Base-by-base conservation (phyloP, 2,113 vertebrate species). In the Daubentonia madagascariensis region DNA sequence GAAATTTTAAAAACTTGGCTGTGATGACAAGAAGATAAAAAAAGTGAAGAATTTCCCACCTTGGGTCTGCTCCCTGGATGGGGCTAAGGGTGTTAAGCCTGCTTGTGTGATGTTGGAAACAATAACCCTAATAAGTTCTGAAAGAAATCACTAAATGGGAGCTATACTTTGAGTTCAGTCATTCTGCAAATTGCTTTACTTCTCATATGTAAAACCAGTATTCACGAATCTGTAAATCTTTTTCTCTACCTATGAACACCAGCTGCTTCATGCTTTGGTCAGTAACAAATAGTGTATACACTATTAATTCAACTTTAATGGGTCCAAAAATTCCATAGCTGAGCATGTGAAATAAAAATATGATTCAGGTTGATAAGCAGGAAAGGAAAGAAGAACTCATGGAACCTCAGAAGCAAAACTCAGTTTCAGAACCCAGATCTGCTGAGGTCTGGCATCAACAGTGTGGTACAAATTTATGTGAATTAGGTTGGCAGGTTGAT, bases 341-440 rank as follows among this genome's bases (percentile, higher is more conserved):
- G 57, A 98, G 63, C 80, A 67, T 90, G 70, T 97, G 76, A 95
- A 94, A 86, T 92, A 94, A 97, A 96, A 96, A 90, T 72, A 28
- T 17, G 93, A 84, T 65, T 25, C 87, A 92, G 35, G 68, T 84
- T 94, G 79, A 87, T 76, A 28, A 50, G 59, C 79, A 97, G 45
- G 57, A 96, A 97, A 96, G 37, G 48, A 96, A 95, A 84, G n/a
- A 91, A 54, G 52, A 89, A 72, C 63, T 95, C 28, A 45, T 40
- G 65, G 75, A 95, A 84, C 48, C 32, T n/a, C 63, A 80, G 80
- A 91, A 68, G 85, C 32, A 72, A 94, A 97, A 73, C 10, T n/a
- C 59, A 59, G 67, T 92, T 92, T 83, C 67, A 85, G 90, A 97
- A 89, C 93, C 84, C 52, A 90, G 59, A 94, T 95, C n/a, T 96